These are phyloP conservation scores for Loriculus beryllinus DNA, from an alignment of 2,797 vertebrate genomes.

Conservation along the genomic window DNA sequence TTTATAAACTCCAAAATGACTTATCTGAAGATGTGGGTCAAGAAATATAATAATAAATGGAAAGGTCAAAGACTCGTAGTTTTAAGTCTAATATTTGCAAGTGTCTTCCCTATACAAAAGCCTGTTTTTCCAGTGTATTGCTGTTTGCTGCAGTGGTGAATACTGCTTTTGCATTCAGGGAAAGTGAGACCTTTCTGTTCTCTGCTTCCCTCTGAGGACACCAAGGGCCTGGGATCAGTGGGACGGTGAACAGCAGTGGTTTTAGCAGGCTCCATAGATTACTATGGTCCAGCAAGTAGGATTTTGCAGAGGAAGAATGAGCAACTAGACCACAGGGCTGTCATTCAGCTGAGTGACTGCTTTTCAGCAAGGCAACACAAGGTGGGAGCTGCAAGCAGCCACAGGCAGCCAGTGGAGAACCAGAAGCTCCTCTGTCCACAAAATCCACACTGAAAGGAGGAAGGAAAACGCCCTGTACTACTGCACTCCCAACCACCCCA, in stretches of 20 bases:
- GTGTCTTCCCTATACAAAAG: not conserved
- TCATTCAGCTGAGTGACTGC: not conserved
- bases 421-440: not conserved
- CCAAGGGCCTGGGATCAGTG: not conserved
- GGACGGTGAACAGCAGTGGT: rapidly evolving
- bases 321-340: not conserved
- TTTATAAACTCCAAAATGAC: not conserved
- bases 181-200: not conserved
- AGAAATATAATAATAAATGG: not conserved
- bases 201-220: not conserved
- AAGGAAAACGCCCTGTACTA: not conserved
- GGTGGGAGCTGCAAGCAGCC: not conserved
- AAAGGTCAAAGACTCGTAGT: not conserved
- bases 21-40: not conserved
- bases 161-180: not conserved
- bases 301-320: not conserved
- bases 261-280: not conserved
- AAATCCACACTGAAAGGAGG: not conserved
- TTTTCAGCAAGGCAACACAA: rapidly evolving
- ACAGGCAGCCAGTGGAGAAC: not conserved
- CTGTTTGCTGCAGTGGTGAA: not conserved
- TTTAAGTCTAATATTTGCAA: not conserved
- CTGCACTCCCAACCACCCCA: not conserved
- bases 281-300: not conserved
- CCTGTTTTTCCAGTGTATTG: not conserved